A percentile compares a stretch with the other conserved stretches of the same genome.
Evolutionary conservation across 2,888 invertebrate species (phyloP).

Genomic region (Dinocampus coccinellae): DNA sequence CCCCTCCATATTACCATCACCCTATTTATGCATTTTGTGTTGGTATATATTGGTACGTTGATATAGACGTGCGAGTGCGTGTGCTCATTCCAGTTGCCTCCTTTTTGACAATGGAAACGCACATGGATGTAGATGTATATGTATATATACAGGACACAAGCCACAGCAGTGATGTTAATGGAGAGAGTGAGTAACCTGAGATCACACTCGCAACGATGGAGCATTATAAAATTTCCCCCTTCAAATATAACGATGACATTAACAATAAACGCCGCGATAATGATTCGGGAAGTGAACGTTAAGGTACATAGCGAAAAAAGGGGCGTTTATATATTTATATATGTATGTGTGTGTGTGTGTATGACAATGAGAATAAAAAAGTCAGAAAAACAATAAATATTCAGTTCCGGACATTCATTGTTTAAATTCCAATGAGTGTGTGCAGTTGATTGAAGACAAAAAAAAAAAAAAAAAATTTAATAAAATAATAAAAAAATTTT

Average conservation of each 20-base stretch:
- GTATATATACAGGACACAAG: constrained; percentile 1
- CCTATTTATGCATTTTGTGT: neutral
- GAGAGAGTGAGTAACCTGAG: constrained; percentile 45
- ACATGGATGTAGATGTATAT: constrained; percentile 15
- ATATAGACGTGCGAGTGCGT: neutral
- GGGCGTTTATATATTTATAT: constrained; percentile 36
- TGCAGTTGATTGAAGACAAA: neutral
- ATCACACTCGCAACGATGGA: constrained; percentile 23
- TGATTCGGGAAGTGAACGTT: constrained; percentile 36
- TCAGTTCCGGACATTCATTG: neutral
- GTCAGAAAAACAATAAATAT: constrained; percentile 61
- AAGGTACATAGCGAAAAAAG: constrained; percentile 23
- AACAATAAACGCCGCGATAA: constrained; percentile 43
- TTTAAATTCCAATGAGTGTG: neutral
- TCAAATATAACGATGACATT: constrained; percentile 40
- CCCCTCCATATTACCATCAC: neutral
- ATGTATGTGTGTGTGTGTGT: neutral
- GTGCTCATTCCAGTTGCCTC: constrained; percentile 36
- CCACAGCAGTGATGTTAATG: neutral
- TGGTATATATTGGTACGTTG: neutral
- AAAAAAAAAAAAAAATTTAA: too few relatives aligned
- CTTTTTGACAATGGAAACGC: constrained; percentile 37
- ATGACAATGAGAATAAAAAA: constrained; percentile 56
- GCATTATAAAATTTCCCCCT: constrained; percentile 32
- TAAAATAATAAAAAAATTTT: neutral